These are phyloP conservation scores for Formica exsecta DNA, from an alignment of 1,140 invertebrate species.

Conservation along the genomic window DNA sequence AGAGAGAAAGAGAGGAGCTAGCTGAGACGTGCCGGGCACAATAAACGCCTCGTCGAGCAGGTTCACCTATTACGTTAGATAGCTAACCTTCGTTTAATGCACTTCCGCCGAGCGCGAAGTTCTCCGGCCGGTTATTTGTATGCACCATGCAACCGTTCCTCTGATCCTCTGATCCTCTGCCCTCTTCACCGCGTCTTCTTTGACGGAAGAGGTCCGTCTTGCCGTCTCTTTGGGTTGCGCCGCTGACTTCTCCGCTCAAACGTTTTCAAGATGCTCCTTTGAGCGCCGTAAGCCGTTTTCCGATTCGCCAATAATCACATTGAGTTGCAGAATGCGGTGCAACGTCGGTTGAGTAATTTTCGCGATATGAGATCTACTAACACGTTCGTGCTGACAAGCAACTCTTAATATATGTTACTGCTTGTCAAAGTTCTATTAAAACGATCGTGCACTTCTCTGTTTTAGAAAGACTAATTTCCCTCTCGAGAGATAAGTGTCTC, in stretches of 20 bases:
- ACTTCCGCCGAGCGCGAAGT: conserved; percentile 71
- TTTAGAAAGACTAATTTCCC: background rate
- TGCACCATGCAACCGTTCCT: conserved; percentile 72
- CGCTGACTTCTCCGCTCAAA: conserved; percentile 44
- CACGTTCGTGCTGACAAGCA: background rate
- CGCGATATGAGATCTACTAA: background rate
- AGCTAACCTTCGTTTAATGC: conserved; percentile 80
- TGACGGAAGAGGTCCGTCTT: conserved; percentile 62
- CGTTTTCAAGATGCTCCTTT: conserved; percentile 49
- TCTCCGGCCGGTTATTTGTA: conserved; percentile 74
- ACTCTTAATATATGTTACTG: too few species aligned
- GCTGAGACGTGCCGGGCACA: conserved; percentile 77
- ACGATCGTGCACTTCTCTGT: background rate
- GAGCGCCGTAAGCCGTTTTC: conserved; percentile 39
- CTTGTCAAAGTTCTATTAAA: background rate
- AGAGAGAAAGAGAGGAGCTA: conserved; percentile 48
- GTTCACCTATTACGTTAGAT: conserved; percentile 80
- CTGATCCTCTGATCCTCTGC: conserved; percentile 69
- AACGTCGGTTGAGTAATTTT: conserved; percentile 10
- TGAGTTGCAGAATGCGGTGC: conserved; percentile 27
- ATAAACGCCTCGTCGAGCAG: conserved; percentile 76
- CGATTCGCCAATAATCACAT: conserved; percentile 42
- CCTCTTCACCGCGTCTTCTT: conserved; percentile 66
- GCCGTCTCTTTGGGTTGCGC: conserved; percentile 36
- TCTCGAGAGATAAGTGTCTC: background rate